A percentile compares a stretch with the other conserved stretches of the same genome.
Evolutionary conservation across 2,888 invertebrate genomes (phyloP).

Genomic region (Sicus ferrugineus): DNA sequence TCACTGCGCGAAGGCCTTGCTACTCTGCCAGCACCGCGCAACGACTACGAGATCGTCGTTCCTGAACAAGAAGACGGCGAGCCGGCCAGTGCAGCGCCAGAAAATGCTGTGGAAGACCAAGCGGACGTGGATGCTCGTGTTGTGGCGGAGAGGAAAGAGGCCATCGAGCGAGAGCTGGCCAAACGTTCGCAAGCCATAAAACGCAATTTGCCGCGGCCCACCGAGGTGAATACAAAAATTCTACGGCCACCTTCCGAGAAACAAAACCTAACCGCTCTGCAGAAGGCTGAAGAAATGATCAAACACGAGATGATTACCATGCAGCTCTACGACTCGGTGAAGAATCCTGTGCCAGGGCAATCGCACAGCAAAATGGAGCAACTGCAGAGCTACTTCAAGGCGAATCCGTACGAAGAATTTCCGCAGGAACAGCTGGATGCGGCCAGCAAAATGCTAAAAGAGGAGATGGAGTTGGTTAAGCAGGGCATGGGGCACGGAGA

Average conservation of each 20-base stretch:
- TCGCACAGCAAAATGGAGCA: conserved; percentile 66
- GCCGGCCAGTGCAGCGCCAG: conserved; percentile 59
- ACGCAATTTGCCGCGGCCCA: conserved; percentile 82
- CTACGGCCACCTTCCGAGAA: conserved; percentile 79
- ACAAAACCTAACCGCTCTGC: conserved; percentile 83
- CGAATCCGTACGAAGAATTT: conserved; percentile 83
- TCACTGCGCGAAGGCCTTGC: conserved; percentile 81
- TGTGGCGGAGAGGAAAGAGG: conserved; percentile 74
- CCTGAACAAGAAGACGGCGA: conserved; percentile 74
- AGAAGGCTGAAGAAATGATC: conserved; percentile 94
- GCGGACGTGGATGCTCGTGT: conserved; percentile 81
- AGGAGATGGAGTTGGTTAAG: conserved; percentile 90
- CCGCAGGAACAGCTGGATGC: conserved; percentile 72
- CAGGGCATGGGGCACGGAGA: conserved; percentile 96
- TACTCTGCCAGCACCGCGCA: conserved; percentile 87
- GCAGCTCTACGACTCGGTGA: conserved; percentile 88
- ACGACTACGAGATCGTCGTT: conserved; percentile 98
- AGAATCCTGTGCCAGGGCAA: conserved; percentile 72
- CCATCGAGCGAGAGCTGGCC: conserved; percentile 69
- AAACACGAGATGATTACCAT: conserved; percentile 96
- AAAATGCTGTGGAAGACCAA: conserved; percentile 78
- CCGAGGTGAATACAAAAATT: conserved; percentile 84
- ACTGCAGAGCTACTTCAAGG: conserved; percentile 83
- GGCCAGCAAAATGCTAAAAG: conserved; percentile 73
- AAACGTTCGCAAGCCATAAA: conserved; percentile 88